Conservation (phyloP, 2,888 invertebrate genomes). For the Sisyra nigra region DNA sequence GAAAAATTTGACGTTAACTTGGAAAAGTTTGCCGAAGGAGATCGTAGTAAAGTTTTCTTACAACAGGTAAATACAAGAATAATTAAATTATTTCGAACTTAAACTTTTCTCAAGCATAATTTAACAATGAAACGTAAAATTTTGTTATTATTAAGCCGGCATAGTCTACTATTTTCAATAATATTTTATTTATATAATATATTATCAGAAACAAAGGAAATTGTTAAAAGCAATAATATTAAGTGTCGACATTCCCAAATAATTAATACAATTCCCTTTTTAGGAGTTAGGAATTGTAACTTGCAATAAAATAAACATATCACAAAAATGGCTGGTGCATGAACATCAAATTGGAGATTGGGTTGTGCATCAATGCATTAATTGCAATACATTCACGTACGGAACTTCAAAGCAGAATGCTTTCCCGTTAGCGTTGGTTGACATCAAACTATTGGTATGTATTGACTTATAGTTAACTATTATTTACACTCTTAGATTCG, state of each 20-base stretch:
- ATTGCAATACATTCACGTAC: constrained; percentile 45
- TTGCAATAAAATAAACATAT: constrained; percentile 26
- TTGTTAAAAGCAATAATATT: constrained; percentile 12
- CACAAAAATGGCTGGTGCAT: constrained; percentile 39
- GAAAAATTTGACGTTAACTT: constrained; percentile 36
- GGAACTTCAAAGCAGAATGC: constrained; percentile 40
- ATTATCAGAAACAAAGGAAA: constrained; percentile 17
- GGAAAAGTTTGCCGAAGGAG: constrained; percentile 37
- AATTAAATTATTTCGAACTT: constrained; percentile 13
- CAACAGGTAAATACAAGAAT: constrained; percentile 33
- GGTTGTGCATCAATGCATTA: constrained; percentile 43
- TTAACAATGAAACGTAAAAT: not conserved
- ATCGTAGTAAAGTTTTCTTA: constrained; percentile 49
- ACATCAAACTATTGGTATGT: constrained; percentile 4
- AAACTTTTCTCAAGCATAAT: constrained; percentile 17
- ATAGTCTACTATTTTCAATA: constrained; percentile 27
- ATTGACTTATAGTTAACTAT: not conserved
- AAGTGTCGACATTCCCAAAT: not conserved
- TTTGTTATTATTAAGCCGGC: constrained; percentile 24
- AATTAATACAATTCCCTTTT: constrained; percentile 12
- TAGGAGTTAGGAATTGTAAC: constrained; percentile 21
- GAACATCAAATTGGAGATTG: constrained; percentile 39
- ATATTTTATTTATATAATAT: not conserved
- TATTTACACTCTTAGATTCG: too few species aligned
- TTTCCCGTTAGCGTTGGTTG: constrained; percentile 18